Evolutionary conservation across 1,140 invertebrate species (phyloP).

Genomic region (Magallana ariakensis): DNA sequence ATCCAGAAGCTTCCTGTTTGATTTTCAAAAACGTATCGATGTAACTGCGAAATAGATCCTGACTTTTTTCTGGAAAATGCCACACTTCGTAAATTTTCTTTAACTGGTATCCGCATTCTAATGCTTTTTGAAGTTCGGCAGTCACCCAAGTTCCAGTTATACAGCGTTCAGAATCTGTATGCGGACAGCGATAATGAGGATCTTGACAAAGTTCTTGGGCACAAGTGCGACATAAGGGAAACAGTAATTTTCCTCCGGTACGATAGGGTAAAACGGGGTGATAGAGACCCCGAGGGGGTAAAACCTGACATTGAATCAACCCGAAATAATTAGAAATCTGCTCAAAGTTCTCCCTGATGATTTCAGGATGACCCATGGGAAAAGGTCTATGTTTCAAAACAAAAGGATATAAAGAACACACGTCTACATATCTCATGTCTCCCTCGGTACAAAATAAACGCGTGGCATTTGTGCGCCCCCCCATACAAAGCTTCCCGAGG

Average conservation of each 20-base stretch:
- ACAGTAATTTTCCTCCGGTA: neutral
- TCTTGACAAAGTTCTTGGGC: neutral
- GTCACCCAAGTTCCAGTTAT: conserved; percentile 34
- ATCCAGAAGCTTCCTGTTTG: no score
- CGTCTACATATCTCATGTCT: conserved; percentile 44
- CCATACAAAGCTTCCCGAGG: conserved; percentile 34
- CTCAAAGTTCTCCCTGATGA: conserved; percentile 39
- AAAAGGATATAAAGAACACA: conserved; percentile 40
- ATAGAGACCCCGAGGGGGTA: conserved; percentile 45
- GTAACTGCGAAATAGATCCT: no score
- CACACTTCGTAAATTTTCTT: conserved; percentile 37
- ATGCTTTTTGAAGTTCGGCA: conserved; percentile 41
- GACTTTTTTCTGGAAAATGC: neutral
- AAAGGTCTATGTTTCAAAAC: conserved; percentile 24
- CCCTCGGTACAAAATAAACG: no score
- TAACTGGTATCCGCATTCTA: neutral
- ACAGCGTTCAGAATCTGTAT: neutral
- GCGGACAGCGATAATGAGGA: neutral
- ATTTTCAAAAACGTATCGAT: no score
- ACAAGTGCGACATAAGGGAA: conserved; percentile 50
- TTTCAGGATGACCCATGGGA: conserved; percentile 40
- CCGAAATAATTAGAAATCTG: conserved; percentile 43
- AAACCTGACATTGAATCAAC: conserved; percentile 25
- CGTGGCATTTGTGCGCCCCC: conserved; percentile 43
- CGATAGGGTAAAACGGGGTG: conserved; percentile 48